Evolutionary conservation across 2,888 invertebrate genomes (phyloP).

Genomic region (Tholera decimalis): DNA sequence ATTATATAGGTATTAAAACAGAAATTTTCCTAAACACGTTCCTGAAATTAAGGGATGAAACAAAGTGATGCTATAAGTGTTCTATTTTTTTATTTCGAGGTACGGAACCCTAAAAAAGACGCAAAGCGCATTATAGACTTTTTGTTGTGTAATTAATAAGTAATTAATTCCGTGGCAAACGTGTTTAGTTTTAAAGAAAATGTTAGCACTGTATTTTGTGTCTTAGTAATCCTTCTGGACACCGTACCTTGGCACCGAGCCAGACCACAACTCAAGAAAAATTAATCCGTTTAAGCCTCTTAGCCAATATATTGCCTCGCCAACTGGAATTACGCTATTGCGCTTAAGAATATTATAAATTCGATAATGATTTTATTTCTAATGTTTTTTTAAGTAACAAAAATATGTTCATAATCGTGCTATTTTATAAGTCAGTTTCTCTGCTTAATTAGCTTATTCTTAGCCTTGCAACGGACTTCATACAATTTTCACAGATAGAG

Average conservation of each 20-base stretch:
- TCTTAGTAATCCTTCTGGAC: not conserved
- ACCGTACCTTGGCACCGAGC: constrained; percentile 16
- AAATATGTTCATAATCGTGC: not conserved
- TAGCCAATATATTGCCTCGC: constrained; percentile 13
- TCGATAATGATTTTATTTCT: not conserved
- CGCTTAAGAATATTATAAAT: not conserved
- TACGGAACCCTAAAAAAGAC: too few species aligned
- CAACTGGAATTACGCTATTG: not conserved
- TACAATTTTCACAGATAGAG: not conserved
- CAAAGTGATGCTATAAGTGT: too few species aligned
- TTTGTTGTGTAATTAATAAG: too few species aligned
- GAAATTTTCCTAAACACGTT: too few species aligned
- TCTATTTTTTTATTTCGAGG: too few species aligned
- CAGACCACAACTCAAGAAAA: constrained; percentile 12
- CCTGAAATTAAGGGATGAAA: too few species aligned
- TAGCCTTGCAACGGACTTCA: not conserved
- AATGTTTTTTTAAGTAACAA: not conserved
- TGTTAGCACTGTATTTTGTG: constrained; percentile 13
- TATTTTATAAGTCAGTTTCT: too few species aligned
- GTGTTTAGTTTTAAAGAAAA: constrained; percentile 5
- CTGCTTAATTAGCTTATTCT: not conserved
- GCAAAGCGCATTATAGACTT: too few species aligned
- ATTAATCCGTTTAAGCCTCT: constrained; percentile 33
- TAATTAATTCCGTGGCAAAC: not conserved
- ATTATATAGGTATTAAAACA: too few species aligned